Conservation (phyloP, 1,140 invertebrate genomes). For the Tetramorium alpestre region DNA sequence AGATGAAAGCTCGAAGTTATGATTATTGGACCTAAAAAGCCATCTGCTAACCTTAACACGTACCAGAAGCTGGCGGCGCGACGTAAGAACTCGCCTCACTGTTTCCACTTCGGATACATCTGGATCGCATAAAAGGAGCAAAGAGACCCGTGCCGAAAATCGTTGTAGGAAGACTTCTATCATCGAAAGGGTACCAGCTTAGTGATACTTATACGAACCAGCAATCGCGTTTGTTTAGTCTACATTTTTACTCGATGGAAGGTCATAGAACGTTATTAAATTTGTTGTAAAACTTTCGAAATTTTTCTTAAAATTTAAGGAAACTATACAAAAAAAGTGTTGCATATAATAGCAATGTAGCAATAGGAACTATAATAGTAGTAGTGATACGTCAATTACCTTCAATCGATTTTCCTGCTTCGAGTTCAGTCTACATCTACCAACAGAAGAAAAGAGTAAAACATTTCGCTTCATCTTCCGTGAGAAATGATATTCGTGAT, state of each 20-base stretch:
- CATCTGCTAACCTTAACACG: slow-evolving; percentile 70
- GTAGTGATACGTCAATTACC: not conserved
- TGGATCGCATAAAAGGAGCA: slow-evolving; percentile 77
- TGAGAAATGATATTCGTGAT: slow-evolving; percentile 12
- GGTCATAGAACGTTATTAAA: not conserved
- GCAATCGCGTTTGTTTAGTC: slow-evolving; percentile 63
- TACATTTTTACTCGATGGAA: slow-evolving; percentile 45
- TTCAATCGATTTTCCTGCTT: slow-evolving; percentile 7
- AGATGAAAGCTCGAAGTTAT: slow-evolving; percentile 66
- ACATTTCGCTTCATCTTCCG: not conserved
- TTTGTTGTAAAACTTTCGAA: not conserved
- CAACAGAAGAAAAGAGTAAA: not conserved
- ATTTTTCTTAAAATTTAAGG: not conserved
- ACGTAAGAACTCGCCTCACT: slow-evolving; percentile 48
- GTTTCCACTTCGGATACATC: slow-evolving; percentile 67
- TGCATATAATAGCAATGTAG: not conserved
- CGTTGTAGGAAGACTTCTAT: slow-evolving; percentile 65
- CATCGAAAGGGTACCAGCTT: slow-evolving; percentile 66
- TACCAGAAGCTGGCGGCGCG: slow-evolving; percentile 60
- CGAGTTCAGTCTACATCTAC: not conserved
- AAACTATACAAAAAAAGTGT: not conserved
- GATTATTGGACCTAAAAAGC: slow-evolving; percentile 59
- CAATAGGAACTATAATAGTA: not conserved
- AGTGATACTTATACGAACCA: slow-evolving; percentile 61
- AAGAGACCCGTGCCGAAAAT: slow-evolving; percentile 33